phyloP scores from a whole-genome alignment of 2,113 vertebrate species.

The Speoplatyrhinus poulsoni region DNA sequence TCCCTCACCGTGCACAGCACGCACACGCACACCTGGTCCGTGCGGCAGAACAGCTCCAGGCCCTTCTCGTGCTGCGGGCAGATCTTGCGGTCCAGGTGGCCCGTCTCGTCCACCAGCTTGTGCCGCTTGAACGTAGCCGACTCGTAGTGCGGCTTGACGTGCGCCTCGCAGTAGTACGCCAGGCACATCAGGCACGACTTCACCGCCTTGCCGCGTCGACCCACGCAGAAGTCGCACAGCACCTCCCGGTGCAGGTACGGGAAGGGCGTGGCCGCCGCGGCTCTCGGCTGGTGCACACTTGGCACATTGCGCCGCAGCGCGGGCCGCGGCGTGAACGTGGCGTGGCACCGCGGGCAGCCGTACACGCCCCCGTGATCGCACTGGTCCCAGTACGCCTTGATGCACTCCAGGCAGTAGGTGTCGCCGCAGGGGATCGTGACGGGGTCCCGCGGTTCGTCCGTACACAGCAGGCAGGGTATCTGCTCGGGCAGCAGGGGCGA shows the following conservation, averaged over 20 bases:
- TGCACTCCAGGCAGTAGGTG: constrained; percentile 78
- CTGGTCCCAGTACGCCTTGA: constrained; percentile 82
- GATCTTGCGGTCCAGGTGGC: constrained; percentile 70
- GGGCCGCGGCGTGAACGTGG: constrained; percentile 76
- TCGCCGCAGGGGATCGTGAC: constrained; percentile 79
- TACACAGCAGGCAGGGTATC: constrained; percentile 68
- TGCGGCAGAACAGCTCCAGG: constrained; percentile 80
- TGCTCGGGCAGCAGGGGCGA: constrained; percentile 60
- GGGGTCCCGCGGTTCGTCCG: constrained; percentile 61
- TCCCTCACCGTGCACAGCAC: constrained; percentile 77
- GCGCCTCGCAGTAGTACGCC: constrained; percentile 79
- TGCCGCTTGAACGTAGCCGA: constrained; percentile 79
- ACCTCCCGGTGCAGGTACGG: constrained; percentile 62
- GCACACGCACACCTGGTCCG: constrained; percentile 74
- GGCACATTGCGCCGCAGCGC: constrained; percentile 65
- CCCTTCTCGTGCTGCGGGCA: constrained; percentile 78
- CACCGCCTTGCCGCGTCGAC: constrained; percentile 68
- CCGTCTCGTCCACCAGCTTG: constrained; percentile 77
- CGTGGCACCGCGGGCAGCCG: constrained; percentile 73
- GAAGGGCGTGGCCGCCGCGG: constrained; percentile 54
- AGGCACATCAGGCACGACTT: constrained; percentile 81
- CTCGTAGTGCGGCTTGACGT: constrained; percentile 81
- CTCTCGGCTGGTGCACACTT: constrained; percentile 43
- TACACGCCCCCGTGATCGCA: constrained; percentile 77
- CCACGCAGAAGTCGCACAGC: constrained; percentile 81